phyloP scores from a whole-genome alignment of 2,888 invertebrate genomes.

The Cryptophagus acutangulus region DNA sequence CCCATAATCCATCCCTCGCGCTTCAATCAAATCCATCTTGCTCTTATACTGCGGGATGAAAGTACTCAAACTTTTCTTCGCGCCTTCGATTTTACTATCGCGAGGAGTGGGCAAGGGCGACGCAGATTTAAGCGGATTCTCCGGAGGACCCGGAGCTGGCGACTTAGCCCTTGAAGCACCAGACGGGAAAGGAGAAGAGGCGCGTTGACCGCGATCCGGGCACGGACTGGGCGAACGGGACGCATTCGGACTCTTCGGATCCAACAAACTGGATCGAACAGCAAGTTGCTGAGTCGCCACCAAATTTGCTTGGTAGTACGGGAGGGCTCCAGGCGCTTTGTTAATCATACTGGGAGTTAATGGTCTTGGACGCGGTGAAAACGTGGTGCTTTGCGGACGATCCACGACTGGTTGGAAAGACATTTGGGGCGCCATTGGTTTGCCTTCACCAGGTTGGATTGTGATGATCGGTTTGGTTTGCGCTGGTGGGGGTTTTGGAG shows the following conservation, averaged over 20 bases:
- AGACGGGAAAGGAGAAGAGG: slow-evolving; percentile 39
- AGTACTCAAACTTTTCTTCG: slow-evolving; percentile 35
- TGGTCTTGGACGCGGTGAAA: slow-evolving; percentile 55
- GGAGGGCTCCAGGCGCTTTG: slow-evolving; percentile 70
- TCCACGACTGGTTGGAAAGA: slow-evolving; percentile 62
- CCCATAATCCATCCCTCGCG: slow-evolving; percentile 21
- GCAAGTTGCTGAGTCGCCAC: slow-evolving; percentile 63
- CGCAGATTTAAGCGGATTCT: slow-evolving; percentile 54
- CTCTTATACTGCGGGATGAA: slow-evolving; percentile 41
- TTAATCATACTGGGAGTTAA: slow-evolving; percentile 68
- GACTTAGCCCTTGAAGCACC: slow-evolving; percentile 55
- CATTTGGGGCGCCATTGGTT: slow-evolving; percentile 44
- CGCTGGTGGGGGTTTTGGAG: slow-evolving; percentile 8
- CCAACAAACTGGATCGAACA: slow-evolving; percentile 56
- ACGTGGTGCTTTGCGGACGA: slow-evolving; percentile 45
- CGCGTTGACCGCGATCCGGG: slow-evolving; percentile 39
- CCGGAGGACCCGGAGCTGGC: slow-evolving; percentile 67
- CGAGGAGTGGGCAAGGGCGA: slow-evolving; percentile 36
- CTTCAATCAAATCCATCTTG: slow-evolving; percentile 31
- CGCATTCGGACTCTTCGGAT: slow-evolving; percentile 55
- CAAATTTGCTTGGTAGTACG: slow-evolving; percentile 73
- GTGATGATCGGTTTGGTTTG: slow-evolving; percentile 36
- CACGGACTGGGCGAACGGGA: slow-evolving; percentile 65
- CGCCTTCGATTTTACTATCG: slow-evolving; percentile 33
- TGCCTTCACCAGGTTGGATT: slow-evolving; percentile 37